Evolutionary conservation across 1,140 invertebrate species (phyloP), one percentile per base, ranked within the genome.

Genomic region (Ruditapes philippinarum): DNA sequence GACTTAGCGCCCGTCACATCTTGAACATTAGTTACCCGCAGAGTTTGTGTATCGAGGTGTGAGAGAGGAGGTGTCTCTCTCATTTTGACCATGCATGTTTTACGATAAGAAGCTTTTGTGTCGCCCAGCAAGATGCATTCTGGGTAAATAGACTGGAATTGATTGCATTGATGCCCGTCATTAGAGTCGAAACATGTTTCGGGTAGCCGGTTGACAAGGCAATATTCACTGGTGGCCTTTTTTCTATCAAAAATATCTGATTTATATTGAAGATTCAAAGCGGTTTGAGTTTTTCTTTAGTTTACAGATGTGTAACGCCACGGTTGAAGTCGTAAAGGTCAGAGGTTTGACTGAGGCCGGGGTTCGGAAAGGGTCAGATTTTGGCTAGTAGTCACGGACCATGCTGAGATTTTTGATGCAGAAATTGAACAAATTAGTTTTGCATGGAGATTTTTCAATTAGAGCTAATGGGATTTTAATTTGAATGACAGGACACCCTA

Each of bases 151-250:
- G 54, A 80, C 78, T 49, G 33, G 78, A 80, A 80, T 38, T 57
- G 45, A 80, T 78, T 54, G 73, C 28, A 78, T 78, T 78, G 42
- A 78, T 54, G 40, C 28, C 4, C 4, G 28, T 80, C 25, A 80
- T 80, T 80, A 80, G 49, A 40, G 78, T 60, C 49, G 78, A 42
- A 42, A 80, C 78, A 80, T 54, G 78, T 80, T 80, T 60, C 78
- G 38, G 33, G 28, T 60, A 80, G 2, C 65, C n/a, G 7, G 25
- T 62, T 14, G 57, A 62, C 25, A 28, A 14, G n/a, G 57, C 57
- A n/a, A 28, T 38, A 78, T 7, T 54, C 73, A 28, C 7, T 31
- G 28, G 73, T 78, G 40, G 73, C 73, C 73, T 74, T 74, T 74
- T 74, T n/a, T n/a, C n/a, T n/a, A n/a, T n/a, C 3, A 42, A 17